Conservation (phyloP, 2,888 invertebrate species). For the Mantis religiosa region DNA sequence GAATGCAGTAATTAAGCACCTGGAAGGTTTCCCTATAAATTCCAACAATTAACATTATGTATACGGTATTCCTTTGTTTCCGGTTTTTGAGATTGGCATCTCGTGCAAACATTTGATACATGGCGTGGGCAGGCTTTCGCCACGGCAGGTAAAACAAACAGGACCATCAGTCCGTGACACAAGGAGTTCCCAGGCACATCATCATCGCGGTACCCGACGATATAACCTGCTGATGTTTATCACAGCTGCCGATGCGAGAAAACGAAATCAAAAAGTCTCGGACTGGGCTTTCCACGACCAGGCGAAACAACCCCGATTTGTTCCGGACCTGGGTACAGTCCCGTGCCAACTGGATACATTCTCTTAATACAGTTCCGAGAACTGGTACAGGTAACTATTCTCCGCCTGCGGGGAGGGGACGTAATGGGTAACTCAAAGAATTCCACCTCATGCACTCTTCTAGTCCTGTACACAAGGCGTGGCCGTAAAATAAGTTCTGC, state of each 20-base stretch:
- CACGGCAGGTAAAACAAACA: background rate
- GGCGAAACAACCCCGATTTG: background rate
- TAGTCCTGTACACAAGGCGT: no score
- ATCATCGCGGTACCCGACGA: background rate
- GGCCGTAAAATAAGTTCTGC: no score
- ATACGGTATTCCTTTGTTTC: background rate
- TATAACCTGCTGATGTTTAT: background rate
- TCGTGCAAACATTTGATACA: background rate
- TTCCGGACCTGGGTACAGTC: background rate
- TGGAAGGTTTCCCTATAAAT: no score
- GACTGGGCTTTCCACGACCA: slow-evolving; percentile 5
- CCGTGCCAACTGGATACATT: background rate
- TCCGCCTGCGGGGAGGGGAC: no score
- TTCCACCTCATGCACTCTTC: no score
- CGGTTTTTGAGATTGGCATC: background rate
- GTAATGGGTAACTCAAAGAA: no score
- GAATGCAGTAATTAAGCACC: no score
- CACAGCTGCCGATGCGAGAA: background rate
- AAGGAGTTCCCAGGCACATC: background rate
- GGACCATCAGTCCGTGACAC: slow-evolving; percentile 2
- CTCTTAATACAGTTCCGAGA: no score
- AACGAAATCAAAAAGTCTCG: background rate
- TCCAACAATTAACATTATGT: no score
- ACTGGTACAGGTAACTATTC: no score
- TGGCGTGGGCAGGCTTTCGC: background rate